Evolutionary conservation across 2,797 vertebrate species (phyloP).

Genomic region (Pachyuromys duprasi): DNA sequence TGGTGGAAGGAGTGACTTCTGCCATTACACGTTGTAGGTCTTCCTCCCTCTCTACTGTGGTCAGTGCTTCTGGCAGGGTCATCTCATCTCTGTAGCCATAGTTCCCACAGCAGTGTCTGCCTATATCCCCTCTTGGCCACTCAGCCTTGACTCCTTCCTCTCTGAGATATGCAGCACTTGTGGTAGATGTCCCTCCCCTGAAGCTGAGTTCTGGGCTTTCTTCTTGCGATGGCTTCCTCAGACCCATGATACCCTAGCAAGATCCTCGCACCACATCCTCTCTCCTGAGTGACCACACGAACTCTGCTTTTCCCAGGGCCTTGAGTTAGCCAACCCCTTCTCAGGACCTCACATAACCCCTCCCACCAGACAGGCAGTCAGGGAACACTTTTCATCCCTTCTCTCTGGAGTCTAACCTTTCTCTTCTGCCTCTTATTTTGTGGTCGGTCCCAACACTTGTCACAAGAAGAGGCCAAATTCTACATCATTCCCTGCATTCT

Average conservation of each 20-base stretch:
- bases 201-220: background rate
- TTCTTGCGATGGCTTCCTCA: background rate
- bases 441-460: background rate
- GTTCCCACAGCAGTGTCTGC: background rate
- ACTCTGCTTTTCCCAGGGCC: background rate
- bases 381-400: too few species aligned
- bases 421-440: background rate
- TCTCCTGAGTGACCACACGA: fast-evolving
- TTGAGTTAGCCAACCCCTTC: background rate
- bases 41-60: fast-evolving
- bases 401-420: background rate
- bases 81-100: fast-evolving
- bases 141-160: background rate
- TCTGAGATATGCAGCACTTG: fast-evolving
- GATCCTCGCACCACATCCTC: fast-evolving
- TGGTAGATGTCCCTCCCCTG: background rate
- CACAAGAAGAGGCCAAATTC: too few species aligned
- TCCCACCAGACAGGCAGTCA: fast-evolving
- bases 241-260: fast-evolving
- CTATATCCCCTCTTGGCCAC: fast-evolving
- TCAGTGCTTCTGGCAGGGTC: background rate
- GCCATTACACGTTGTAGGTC: fast-evolving
- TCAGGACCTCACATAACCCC: background rate
- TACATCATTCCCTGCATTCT: fast-evolving
- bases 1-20: background rate